phyloP scores from a whole-genome alignment of 2,888 invertebrate species.

The Pinctada fucata region DNA sequence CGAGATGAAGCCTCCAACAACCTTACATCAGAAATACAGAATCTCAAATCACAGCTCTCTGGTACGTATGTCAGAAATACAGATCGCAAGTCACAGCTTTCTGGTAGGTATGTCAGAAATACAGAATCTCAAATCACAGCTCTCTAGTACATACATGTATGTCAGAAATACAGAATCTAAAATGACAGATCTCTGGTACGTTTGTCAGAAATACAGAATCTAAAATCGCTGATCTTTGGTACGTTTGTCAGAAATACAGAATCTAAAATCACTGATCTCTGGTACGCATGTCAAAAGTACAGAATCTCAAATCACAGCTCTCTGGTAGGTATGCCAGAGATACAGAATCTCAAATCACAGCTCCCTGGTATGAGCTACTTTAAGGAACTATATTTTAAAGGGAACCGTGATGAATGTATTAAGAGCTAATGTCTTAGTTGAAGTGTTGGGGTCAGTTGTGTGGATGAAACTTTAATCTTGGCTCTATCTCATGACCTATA shows the following conservation, averaged over 20 bases:
- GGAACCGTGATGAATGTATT: too few species aligned
- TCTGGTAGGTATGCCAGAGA: conserved; percentile 65
- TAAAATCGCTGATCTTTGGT: too few species aligned
- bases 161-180: conserved; percentile 63
- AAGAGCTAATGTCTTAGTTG: too few species aligned
- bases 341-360: conserved; percentile 65
- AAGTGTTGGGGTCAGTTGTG: too few species aligned
- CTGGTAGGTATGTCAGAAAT: conserved; percentile 49
- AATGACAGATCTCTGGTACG: conserved; percentile 65
- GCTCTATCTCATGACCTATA: too few species aligned
- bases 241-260: background rate
- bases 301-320: conserved; percentile 63
- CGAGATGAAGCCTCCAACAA: conserved; percentile 59
- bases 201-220: background rate
- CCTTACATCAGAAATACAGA: conserved; percentile 64
- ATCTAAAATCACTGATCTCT: background rate
- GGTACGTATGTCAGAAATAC: conserved; percentile 49
- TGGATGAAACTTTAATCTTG: too few species aligned
- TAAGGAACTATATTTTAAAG: too few species aligned
- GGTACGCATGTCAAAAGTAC: conserved; percentile 52
- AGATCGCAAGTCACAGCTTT: background rate
- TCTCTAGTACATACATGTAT: conserved; percentile 64
- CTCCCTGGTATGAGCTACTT: conserved; percentile 59
- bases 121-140: conserved; percentile 61
- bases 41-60: conserved; percentile 64